A percentile compares a stretch with the other conserved stretches of the same genome.
These are phyloP conservation scores for Phainopepla nitens DNA, from an alignment of 2,113 vertebrate species.

Conservation along the genomic window DNA sequence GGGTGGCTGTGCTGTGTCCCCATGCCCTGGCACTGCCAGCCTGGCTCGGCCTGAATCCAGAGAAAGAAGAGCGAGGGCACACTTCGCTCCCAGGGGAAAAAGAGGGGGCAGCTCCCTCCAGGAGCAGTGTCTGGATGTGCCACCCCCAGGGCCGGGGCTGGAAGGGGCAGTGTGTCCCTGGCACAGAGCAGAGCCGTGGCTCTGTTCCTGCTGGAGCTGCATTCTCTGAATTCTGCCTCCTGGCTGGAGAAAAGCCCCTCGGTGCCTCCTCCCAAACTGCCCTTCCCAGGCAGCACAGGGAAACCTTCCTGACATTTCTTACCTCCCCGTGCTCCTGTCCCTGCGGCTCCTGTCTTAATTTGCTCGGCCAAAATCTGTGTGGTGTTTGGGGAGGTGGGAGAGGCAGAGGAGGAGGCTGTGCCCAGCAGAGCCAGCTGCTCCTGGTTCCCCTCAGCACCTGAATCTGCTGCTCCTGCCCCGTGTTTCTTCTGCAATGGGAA, in stretches of 20 bases:
- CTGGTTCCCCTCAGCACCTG: neutral
- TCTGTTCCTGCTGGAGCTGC: neutral
- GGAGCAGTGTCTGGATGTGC: accelerated
- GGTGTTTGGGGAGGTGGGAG: neutral
- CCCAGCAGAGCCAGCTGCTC: neutral
- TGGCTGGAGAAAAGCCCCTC: neutral
- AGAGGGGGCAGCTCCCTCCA: too few relatives aligned
- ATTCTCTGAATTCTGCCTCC: neutral
- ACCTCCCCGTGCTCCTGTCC: neutral
- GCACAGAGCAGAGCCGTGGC: neutral
- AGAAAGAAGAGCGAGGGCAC: neutral
- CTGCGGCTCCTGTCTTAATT: accelerated
- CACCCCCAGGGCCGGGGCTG: accelerated
- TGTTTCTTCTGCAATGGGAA: accelerated
- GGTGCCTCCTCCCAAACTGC: neutral
- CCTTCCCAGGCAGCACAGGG: neutral
- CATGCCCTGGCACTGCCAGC: neutral
- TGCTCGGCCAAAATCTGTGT: neutral
- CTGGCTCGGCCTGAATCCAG: neutral
- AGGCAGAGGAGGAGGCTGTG: neutral
- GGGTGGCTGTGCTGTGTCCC: neutral
- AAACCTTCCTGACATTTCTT: accelerated
- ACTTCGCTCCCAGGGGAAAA: accelerated
- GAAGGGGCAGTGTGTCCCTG: neutral
- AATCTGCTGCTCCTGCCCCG: neutral